Conservation (phyloP, 2,797 vertebrate genomes). For the Scyliorhinus canicula region DNA sequence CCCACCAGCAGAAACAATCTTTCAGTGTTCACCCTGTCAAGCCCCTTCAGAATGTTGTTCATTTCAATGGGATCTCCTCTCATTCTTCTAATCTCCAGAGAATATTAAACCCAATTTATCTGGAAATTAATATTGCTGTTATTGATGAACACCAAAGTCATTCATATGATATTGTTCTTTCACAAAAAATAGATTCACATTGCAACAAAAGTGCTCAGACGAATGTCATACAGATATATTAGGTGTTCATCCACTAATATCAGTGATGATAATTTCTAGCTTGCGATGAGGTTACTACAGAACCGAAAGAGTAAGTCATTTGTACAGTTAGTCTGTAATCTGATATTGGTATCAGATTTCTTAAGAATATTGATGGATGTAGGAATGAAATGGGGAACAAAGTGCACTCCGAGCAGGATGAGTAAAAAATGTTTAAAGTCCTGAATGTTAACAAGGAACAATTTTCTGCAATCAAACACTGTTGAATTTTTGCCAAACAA, state of each 20-base stretch:
- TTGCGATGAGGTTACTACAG: neutral
- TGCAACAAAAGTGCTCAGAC: neutral
- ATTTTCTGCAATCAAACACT: neutral
- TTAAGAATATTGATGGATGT: neutral
- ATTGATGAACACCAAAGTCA: neutral
- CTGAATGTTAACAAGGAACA: neutral
- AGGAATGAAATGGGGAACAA: neutral
- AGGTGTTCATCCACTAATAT: neutral
- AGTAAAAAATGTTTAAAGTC: neutral
- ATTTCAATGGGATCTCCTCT: too few relatives aligned
- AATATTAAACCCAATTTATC: too few relatives aligned
- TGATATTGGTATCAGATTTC: neutral
- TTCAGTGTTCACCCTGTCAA: too few relatives aligned
- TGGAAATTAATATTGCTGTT: neutral
- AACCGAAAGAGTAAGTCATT: neutral
- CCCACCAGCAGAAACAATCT: too few relatives aligned
- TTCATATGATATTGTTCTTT: neutral
- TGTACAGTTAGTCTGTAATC: neutral
- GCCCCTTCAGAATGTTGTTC: too few relatives aligned
- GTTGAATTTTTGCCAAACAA: neutral
- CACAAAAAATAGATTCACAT: neutral
- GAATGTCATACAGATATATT: too few relatives aligned
- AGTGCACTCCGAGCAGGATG: neutral
- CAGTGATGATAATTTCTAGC: neutral
- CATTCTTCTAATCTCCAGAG: too few relatives aligned